Percentiles rank a stretch among this genome's conserved stretches.
Conservation (phyloP, 2,797 vertebrate species). For the Poeciliopsis infans region DNA sequence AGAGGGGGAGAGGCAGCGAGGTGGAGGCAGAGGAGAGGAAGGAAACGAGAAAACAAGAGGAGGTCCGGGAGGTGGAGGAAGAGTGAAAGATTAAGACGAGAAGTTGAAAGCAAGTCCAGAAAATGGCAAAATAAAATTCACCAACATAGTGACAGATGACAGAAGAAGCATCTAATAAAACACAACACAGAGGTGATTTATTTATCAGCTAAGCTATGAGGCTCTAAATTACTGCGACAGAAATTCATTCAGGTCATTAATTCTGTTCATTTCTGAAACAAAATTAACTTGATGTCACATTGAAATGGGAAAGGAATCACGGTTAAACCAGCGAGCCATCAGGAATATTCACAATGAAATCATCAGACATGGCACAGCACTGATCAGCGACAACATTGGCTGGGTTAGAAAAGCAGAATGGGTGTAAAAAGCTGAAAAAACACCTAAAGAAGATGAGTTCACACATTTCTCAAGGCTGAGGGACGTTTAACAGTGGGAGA, state of each 20-base stretch:
- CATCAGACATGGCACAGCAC: slow-evolving; percentile 15
- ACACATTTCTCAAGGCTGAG: neutral
- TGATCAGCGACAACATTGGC: neutral
- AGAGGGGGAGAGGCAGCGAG: slow-evolving; percentile 9
- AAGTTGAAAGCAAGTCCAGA: slow-evolving; percentile 64
- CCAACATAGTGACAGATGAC: slow-evolving; percentile 52
- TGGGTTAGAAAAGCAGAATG: slow-evolving; percentile 3
- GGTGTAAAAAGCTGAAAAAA: neutral
- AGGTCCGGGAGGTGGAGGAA: slow-evolving; percentile 65
- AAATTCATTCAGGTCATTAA: slow-evolving; percentile 44
- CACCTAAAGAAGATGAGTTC: neutral
- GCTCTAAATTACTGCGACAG: slow-evolving; percentile 30
- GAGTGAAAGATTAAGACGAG: slow-evolving; percentile 67
- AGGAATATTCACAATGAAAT: slow-evolving; percentile 17
- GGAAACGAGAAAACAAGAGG: slow-evolving; percentile 44
- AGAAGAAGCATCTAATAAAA: slow-evolving; percentile 32
- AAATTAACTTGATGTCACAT: slow-evolving; percentile 39
- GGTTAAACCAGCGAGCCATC: slow-evolving; percentile 4
- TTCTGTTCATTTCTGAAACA: slow-evolving; percentile 46
- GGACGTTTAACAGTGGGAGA: neutral
- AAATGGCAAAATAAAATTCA: slow-evolving; percentile 45
- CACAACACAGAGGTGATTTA: slow-evolving; percentile 35
- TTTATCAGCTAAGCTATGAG: neutral
- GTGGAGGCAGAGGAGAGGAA: slow-evolving; percentile 33
- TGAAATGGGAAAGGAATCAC: slow-evolving; percentile 22